phyloP scores from a whole-genome alignment of 2,113 vertebrate species.

The Mus musculus region GRCm39 chr9:31903501-31904000 shows the following conservation, averaged over 20 bases:
- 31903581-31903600: neutral
- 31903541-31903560: slow-evolving; percentile 1
- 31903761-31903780: neutral
- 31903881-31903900: neutral
- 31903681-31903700: neutral
- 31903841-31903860: neutral
- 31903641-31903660: neutral
- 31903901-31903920: neutral
- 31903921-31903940: neutral
- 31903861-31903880: neutral
- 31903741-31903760: neutral
- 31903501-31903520: neutral
- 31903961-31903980: neutral
- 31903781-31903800: neutral
- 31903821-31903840: neutral
- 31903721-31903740: neutral
- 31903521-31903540: neutral
- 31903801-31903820: neutral
- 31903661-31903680: neutral
- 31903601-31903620: neutral
- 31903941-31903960: neutral
- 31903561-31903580: neutral
- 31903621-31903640: neutral
- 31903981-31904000: neutral
- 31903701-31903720: neutral